Conservation (phyloP, 1,140 invertebrate genomes). For the Homalodisca vitripennis region DNA sequence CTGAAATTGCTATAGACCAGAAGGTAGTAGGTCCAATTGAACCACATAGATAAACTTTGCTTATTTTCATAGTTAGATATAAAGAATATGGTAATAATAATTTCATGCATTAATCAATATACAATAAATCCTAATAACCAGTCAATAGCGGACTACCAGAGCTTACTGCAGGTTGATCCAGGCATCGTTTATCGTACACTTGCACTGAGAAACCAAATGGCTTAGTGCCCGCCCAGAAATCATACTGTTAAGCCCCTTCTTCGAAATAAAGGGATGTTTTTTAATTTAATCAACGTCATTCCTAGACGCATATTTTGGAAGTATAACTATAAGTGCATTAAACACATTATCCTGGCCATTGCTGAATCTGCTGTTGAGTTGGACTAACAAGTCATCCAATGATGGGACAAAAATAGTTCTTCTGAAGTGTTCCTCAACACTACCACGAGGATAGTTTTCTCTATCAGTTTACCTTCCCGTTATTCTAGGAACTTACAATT, state of each 20-base stretch:
- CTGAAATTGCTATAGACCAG: too few relatives aligned
- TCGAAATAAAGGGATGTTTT: conserved; percentile 6
- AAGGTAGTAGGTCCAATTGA: too few relatives aligned
- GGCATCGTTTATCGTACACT: too few relatives aligned
- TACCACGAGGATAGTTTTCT: conserved; percentile 4
- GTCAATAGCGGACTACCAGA: too few relatives aligned
- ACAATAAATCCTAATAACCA: too few relatives aligned
- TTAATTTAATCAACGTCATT: not conserved
- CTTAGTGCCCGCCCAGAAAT: too few relatives aligned
- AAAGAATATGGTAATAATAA: too few relatives aligned
- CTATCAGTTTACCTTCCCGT: not conserved
- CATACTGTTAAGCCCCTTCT: not conserved
- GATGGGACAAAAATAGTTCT: not conserved
- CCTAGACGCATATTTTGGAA: not conserved
- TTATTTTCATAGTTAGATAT: too few relatives aligned
- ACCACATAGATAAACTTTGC: too few relatives aligned
- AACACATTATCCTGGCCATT: conserved; percentile 10
- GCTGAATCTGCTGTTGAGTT: conserved; percentile 5
- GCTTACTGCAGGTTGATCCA: too few relatives aligned
- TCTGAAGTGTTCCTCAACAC: conserved; percentile 1
- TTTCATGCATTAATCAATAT: too few relatives aligned
- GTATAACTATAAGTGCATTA: not conserved
- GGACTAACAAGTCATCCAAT: conserved; percentile 6
- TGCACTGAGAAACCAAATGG: too few relatives aligned
- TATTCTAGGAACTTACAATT: conserved; percentile 1